Evolutionary conservation across 2,797 vertebrate genomes (phyloP).

Genomic region (Falco novaeseelandiae): DNA sequence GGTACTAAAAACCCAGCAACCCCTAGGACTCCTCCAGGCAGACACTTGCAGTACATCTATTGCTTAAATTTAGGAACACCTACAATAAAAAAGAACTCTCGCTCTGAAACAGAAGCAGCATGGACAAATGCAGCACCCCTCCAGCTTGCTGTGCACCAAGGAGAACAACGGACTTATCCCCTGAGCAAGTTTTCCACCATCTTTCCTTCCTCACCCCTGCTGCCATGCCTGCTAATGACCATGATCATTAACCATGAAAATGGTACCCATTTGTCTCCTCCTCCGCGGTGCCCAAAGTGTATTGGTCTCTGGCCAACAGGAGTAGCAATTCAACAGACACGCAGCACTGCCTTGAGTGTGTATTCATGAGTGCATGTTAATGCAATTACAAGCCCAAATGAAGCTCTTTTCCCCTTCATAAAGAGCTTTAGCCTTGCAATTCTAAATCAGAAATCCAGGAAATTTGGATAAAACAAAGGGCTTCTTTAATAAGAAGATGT

Average conservation of each 20-base stretch:
- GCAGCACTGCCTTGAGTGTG: background rate
- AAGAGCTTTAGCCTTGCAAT: background rate
- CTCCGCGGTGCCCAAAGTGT: background rate
- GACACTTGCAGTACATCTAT: conserved; percentile 18
- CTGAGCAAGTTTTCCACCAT: background rate
- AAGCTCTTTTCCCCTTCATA: conserved; percentile 11
- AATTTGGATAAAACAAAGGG: conserved; percentile 8
- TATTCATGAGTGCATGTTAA: conserved; percentile 16
- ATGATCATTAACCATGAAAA: conserved; percentile 22
- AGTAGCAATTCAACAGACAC: background rate
- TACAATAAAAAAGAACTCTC: background rate
- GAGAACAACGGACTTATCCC: background rate
- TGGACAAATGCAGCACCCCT: background rate
- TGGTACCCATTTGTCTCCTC: conserved; percentile 38
- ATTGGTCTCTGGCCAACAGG: background rate
- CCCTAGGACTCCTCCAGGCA: background rate
- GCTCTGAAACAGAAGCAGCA: background rate
- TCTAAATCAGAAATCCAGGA: conserved; percentile 31
- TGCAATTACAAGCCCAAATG: conserved; percentile 34
- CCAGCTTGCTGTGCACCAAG: background rate
- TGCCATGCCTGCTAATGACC: background rate
- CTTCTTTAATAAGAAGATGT: conserved; percentile 13
- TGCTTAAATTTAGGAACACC: background rate
- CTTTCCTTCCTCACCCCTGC: background rate
- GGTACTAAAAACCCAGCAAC: conserved; percentile 1